phyloP scores from a whole-genome alignment of 2,888 invertebrate species.

The Dysmachus trigonus region DNA sequence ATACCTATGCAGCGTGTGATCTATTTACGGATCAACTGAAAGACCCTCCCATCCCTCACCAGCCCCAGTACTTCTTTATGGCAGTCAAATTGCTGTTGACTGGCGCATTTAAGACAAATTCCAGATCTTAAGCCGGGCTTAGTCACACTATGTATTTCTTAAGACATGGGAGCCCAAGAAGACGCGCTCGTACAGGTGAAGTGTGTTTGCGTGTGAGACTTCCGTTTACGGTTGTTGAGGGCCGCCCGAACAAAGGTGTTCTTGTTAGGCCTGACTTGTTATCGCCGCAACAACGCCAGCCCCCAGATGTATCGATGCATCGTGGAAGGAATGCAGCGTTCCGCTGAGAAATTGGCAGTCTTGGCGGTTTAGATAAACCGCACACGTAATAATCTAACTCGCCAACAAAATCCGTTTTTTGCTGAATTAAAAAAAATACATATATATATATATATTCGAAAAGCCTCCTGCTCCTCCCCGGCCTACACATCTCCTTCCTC shows the following conservation, averaged over 20 bases:
- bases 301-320: constrained; percentile 27
- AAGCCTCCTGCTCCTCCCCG: not conserved
- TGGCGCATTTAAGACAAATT: constrained; percentile 23
- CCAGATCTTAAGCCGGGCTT: not conserved
- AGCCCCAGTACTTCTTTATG: not conserved
- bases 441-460: too few species aligned
- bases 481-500: not conserved
- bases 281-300: not conserved
- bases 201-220: constrained; percentile 29
- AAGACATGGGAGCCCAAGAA: not conserved
- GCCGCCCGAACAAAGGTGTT: constrained; percentile 25
- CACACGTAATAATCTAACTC: constrained; percentile 34
- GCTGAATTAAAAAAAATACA: not conserved
- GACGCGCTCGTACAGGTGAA: not conserved
- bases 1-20: not conserved
- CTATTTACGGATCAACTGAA: constrained; percentile 11
- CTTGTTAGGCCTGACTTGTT: constrained; percentile 15
- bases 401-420: constrained; percentile 1
- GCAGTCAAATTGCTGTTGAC: constrained; percentile 9
- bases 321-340: constrained; percentile 9
- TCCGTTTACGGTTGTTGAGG: constrained; percentile 32
- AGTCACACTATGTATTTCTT: not conserved
- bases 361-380: not conserved
- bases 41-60: not conserved
- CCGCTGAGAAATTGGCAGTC: constrained; percentile 1